Evolutionary conservation across 2,888 invertebrate genomes (phyloP), one percentile per base, ranked within the genome.

Genomic region (Sthenelais limicola): DNA sequence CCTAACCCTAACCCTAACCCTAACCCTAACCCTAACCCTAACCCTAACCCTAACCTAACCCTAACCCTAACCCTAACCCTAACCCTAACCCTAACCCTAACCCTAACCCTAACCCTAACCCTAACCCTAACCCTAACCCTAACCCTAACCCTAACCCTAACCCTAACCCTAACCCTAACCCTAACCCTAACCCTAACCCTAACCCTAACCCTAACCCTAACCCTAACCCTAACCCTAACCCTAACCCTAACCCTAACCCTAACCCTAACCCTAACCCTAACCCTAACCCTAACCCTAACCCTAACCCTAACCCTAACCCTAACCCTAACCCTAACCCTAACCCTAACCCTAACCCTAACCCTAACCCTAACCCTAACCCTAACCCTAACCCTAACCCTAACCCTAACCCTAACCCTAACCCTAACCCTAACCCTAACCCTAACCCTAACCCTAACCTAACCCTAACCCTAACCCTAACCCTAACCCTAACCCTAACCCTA

Each of bases 201-300:
- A 69, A 68, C 68, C 73, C 68, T 73, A 69, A 72, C 56, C 68
- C 73, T 73, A 73, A 68, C 73, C 73, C 73, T 71, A 49, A 72
- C 74, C 74, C 72, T 74, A 74, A 74, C 74, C 74, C 72, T 72
- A 70, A 68, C 73, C 73, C 73, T 73, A 73, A 68, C 73, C 73
- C 69, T 70, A 70, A 62, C 69, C 70, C 69, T 70, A 73, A 62
- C 58, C 69, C 73, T 69, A 56, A 73, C 73, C 51, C 73, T 68
- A 56, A 70, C 69, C 69, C 69, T 69, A 69, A 70, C 70, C 68
- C 73, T 68, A 68, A 69, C 68, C 68, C 68, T 73, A 68, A 73
- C 68, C 68, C 68, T 73, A 69, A 67, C 67, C 72, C 67, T 68
- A 69, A 72, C 56, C 68, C 73, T 73, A 73, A 68, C 73, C 73